phyloP scores from a whole-genome alignment of 2,797 vertebrate genomes.

The Esox masquinongy region DNA sequence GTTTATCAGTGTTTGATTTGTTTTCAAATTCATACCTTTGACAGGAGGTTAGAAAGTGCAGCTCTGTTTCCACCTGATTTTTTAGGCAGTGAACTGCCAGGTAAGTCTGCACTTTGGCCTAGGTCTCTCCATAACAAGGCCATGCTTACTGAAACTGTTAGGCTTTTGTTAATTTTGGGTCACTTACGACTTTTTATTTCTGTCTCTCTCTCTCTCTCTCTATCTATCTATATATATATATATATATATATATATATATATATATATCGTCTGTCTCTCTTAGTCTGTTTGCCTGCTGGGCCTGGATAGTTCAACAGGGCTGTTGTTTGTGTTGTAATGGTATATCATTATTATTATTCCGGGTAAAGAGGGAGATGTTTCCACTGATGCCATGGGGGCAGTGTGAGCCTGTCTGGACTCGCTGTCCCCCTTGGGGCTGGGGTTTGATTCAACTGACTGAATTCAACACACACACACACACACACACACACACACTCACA shows the following conservation, averaged over 20 bases:
- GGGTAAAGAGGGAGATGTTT: constrained; percentile 56
- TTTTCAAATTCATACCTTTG: too few relatives aligned
- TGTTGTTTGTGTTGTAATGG: constrained; percentile 77
- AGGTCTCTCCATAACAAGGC: too few relatives aligned
- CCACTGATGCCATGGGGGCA: constrained; percentile 68
- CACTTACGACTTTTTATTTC: too few relatives aligned
- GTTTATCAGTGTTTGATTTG: too few relatives aligned
- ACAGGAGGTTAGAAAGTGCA: too few relatives aligned
- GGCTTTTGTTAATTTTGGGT: too few relatives aligned
- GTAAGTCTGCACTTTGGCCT: too few relatives aligned
- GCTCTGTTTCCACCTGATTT: too few relatives aligned
- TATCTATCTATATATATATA: neutral
- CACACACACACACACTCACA: neutral
- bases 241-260: neutral
- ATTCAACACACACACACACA: constrained; percentile 12
- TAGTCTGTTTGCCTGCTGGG: neutral
- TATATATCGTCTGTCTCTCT: neutral
- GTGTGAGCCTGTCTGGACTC: constrained; percentile 68
- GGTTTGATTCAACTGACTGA: constrained; percentile 54
- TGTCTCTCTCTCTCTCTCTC: neutral
- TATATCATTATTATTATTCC: constrained; percentile 79
- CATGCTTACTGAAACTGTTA: too few relatives aligned
- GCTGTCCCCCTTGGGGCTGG: constrained; percentile 55
- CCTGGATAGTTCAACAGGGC: constrained; percentile 42
- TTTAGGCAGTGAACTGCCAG: too few relatives aligned